Evolutionary conservation across 2,113 vertebrate species (phyloP).

Genomic region (Coryphaenoides rupestris): DNA sequence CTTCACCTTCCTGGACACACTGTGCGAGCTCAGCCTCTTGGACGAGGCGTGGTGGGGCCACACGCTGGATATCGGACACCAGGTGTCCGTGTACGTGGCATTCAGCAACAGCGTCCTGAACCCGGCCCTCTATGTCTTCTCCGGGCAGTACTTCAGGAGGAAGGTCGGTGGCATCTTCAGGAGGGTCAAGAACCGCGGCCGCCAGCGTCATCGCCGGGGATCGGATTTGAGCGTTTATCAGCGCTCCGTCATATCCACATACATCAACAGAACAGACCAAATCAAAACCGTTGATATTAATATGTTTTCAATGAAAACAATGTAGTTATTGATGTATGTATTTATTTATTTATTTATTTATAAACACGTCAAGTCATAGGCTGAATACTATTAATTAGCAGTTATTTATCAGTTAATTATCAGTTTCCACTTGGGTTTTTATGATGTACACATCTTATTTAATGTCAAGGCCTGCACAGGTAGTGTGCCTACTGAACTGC

Average conservation of each 20-base stretch:
- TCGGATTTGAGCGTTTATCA: constrained; percentile 58
- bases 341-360: too few species aligned
- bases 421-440: too few species aligned
- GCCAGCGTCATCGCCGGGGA: constrained; percentile 45
- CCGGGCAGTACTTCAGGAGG: constrained; percentile 86
- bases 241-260: constrained; percentile 59
- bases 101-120: constrained; percentile 91
- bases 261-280: constrained; percentile 57
- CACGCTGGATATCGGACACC: constrained; percentile 62
- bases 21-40: constrained; percentile 49
- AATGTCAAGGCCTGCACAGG: too few species aligned
- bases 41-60: constrained; percentile 48
- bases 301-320: too few species aligned
- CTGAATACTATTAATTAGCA: too few species aligned
- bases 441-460: too few species aligned
- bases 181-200: constrained; percentile 23
- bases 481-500: too few species aligned
- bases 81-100: constrained; percentile 74
- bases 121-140: constrained; percentile 85
- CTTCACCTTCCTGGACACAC: constrained; percentile 71
- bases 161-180: constrained; percentile 79
- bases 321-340: too few species aligned
- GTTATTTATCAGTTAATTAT: too few species aligned
- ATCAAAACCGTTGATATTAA: constrained; percentile 54
- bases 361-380: too few species aligned